Evolutionary conservation across 2,113 vertebrate genomes (phyloP).

Genomic region (Trematocara macrostoma): DNA sequence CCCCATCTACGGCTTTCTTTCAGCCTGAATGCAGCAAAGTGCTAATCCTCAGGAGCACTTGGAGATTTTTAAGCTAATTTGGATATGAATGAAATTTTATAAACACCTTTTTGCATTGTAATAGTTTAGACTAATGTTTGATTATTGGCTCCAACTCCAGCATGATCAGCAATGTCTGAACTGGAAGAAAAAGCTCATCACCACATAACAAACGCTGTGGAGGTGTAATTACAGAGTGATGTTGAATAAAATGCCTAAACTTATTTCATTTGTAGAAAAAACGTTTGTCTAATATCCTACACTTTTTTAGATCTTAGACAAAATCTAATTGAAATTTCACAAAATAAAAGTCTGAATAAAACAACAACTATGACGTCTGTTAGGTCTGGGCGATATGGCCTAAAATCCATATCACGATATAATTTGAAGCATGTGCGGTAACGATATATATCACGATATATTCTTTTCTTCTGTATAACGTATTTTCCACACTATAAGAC

Average conservation of each 20-base stretch:
- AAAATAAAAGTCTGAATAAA: rapidly evolving
- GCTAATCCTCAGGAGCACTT: background rate
- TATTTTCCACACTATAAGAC: too few species aligned
- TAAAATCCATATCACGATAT: too few species aligned
- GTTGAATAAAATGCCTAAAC: background rate
- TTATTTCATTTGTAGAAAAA: background rate
- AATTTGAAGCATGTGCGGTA: too few species aligned
- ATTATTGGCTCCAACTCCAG: background rate
- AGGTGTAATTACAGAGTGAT: background rate
- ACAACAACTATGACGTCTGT: background rate
- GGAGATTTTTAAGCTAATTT: background rate
- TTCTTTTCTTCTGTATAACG: too few species aligned
- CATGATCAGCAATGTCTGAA: background rate
- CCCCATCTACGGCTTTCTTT: background rate
- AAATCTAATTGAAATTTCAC: background rate
- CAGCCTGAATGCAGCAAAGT: background rate
- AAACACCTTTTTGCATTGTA: background rate
- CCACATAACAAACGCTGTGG: background rate
- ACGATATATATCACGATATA: too few species aligned
- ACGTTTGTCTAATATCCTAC: background rate
- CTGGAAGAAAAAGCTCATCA: background rate
- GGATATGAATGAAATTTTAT: background rate
- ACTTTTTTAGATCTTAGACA: background rate
- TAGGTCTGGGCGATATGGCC: too few species aligned
- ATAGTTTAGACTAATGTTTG: background rate